Evolutionary conservation across 2,888 invertebrate genomes (phyloP), one percentile per base, ranked within the genome.

Genomic region (Perithous albicinctus): DNA sequence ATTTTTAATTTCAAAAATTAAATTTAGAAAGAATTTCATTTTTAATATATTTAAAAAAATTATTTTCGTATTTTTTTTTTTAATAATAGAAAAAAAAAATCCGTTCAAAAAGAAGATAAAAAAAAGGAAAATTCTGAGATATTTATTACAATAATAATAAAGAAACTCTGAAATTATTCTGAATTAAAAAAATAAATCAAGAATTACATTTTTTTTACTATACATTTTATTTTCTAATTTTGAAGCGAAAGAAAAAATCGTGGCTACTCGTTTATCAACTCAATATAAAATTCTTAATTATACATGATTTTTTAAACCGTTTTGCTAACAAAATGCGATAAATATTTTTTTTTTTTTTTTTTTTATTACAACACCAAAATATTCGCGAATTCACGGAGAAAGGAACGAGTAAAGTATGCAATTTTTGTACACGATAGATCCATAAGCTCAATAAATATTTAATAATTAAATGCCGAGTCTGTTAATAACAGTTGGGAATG

Each of bases 341-440:
- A 43, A 15, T 10, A 43, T 4, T 4, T 1, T 43, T 43, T 15
- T 29, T 29, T 29, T 29, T 51, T 32, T 43, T 32, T 29, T 29
- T 66, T n/a, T 18, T 48, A 38, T 51, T 51, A n/a, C 48, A 2
- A 15, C 61, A 35, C 32, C 7, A n/a, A 54, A n/a, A 69, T 54
- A 54, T 51, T 35, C 15, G 23, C 38, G 54, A 54, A 23, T n/a
- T 69, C 41, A 54, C 26, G 48, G 23, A 26, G 54, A 48, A 46
- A 63, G 64, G 32, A 54, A 23, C 20, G 18, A n/a, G n/a, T n/a
- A 43, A 38, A 67, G 23, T 73, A 73, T 72, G 66, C 66, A 77
- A 77, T 69, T 81, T 81, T 73, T 81, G 77, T 81, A 81, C 67
- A 73, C 81, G n/a, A 73, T 81, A 81, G 67, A 77, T 77, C 73